These are phyloP conservation scores for Chloroceryle aenea DNA, from an alignment of 2,113 vertebrate genomes.

Conservation along the genomic window DNA sequence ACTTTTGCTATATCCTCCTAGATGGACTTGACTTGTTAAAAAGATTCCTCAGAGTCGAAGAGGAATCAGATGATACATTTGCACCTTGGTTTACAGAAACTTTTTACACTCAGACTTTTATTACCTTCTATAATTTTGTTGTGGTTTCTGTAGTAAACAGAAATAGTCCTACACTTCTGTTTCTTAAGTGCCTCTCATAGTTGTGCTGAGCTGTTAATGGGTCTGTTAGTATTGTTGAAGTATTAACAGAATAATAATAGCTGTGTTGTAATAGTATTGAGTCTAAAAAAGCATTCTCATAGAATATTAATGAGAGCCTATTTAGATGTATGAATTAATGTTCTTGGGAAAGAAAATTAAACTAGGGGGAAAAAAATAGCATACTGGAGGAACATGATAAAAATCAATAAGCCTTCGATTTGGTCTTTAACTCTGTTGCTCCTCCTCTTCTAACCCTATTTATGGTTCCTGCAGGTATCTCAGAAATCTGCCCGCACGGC, in stretches of 20 bases:
- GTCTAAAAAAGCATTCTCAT: constrained; percentile 15
- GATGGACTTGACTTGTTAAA: background rate
- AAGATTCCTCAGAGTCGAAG: background rate
- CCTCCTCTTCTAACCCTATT: background rate
- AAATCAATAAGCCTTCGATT: background rate
- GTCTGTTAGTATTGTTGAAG: constrained; percentile 33
- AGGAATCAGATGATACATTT: background rate
- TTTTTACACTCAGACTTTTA: background rate
- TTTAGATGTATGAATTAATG: constrained; percentile 12
- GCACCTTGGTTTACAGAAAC: background rate
- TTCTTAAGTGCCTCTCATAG: background rate
- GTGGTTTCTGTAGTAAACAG: constrained; percentile 20
- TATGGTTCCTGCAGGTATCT: background rate
- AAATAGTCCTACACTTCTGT: background rate
- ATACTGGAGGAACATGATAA: background rate
- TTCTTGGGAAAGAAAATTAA: background rate
- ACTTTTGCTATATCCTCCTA: background rate
- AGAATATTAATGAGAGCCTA: constrained; percentile 48
- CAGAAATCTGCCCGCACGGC: background rate
- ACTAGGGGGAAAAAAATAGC: background rate
- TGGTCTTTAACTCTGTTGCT: background rate
- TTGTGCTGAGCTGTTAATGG: constrained; percentile 28
- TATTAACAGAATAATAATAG: constrained; percentile 41
- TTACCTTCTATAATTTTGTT: background rate
- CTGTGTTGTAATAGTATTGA: background rate